phyloP scores from a whole-genome alignment of 2,888 invertebrate species.

The Heteromyza rotundicornis region DNA sequence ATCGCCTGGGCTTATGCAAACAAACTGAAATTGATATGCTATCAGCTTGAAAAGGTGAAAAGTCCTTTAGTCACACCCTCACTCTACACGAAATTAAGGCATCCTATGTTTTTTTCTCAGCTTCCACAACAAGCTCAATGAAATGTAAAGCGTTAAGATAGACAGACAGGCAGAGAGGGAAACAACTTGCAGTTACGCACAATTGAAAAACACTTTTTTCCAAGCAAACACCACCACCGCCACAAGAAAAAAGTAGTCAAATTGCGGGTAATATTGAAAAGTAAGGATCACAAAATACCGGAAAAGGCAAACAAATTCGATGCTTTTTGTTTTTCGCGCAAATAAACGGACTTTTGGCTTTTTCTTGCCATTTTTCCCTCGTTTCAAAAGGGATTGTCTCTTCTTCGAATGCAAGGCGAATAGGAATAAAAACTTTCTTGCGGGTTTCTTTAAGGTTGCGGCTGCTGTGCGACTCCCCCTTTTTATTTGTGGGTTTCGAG shows the following conservation, averaged over 20 bases:
- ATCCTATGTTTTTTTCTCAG: not conserved
- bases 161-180: slow-evolving; percentile 24
- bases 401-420: not conserved
- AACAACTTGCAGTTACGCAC: slow-evolving; percentile 31
- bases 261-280: slow-evolving; percentile 12
- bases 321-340: slow-evolving; percentile 9
- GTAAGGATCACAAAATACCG: slow-evolving; percentile 22
- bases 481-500: not conserved
- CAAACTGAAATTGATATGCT: slow-evolving; percentile 29
- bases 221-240: slow-evolving; percentile 17
- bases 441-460: not conserved
- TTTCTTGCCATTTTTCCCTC: slow-evolving; percentile 5
- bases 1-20: slow-evolving; percentile 19
- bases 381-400: not conserved
- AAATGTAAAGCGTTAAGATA: slow-evolving; percentile 59
- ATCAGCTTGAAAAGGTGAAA: slow-evolving; percentile 28
- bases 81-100: not conserved
- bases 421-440: not conserved
- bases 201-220: slow-evolving; percentile 33
- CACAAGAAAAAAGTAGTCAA: not conserved
- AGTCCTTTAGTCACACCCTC: slow-evolving; percentile 28
- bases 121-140: slow-evolving; percentile 47
- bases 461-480: not conserved
- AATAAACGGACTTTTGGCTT: slow-evolving; percentile 47
- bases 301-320: slow-evolving; percentile 46